Conservation (phyloP, 2,888 invertebrate species). For the Dicroscelio sp. region DNA sequence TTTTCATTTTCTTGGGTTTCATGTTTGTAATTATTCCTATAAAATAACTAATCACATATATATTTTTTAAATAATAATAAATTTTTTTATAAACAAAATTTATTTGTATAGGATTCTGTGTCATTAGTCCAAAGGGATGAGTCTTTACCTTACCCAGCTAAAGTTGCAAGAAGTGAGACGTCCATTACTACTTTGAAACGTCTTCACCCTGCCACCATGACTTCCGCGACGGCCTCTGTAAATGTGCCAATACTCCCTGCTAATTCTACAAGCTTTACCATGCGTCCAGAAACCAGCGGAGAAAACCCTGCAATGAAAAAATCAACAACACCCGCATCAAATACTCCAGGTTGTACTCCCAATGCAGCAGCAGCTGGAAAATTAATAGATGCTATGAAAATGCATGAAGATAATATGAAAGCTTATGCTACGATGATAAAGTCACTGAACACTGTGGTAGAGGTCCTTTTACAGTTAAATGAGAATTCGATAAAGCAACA, state of each 20-base stretch:
- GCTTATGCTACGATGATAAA: not conserved
- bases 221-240: not conserved
- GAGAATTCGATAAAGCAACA: not conserved
- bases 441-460: not conserved
- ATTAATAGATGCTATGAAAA: not conserved
- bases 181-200: not conserved
- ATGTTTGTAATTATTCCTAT: too few relatives aligned
- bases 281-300: too few relatives aligned
- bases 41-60: too few relatives aligned
- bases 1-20: too few relatives aligned
- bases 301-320: too few relatives aligned
- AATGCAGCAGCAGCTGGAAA: not conserved
- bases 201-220: not conserved
- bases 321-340: too few relatives aligned
- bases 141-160: not conserved
- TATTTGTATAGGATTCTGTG: not conserved
- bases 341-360: not conserved
- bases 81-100: too few relatives aligned
- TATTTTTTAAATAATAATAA: not conserved
- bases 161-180: not conserved
- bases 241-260: not conserved
- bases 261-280: not conserved
- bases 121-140: not conserved
- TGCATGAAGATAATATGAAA: not conserved
- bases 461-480: not conserved